phyloP scores from a whole-genome alignment of 2,888 invertebrate species.

The Mongoloraphidia duomilia region DNA sequence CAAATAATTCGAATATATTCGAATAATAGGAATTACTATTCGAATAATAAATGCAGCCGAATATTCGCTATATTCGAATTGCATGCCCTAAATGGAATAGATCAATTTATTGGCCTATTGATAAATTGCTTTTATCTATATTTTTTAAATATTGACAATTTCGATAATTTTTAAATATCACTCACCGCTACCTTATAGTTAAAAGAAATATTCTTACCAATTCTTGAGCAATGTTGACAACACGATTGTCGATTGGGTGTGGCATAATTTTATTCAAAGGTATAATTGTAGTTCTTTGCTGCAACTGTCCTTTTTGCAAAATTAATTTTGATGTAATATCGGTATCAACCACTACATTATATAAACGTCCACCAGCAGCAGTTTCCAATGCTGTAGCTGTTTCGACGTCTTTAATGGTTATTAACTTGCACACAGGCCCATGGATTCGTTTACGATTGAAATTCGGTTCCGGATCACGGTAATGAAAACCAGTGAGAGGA shows the following conservation, averaged over 20 bases:
- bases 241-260: slow-evolving; percentile 40
- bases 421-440: slow-evolving; percentile 68
- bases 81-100: too few species aligned
- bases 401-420: slow-evolving; percentile 53
- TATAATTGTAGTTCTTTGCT: slow-evolving; percentile 70
- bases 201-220: slow-evolving; percentile 34
- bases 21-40: too few species aligned
- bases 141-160: too few species aligned
- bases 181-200: too few species aligned
- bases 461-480: slow-evolving; percentile 60
- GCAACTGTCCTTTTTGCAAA: slow-evolving; percentile 66
- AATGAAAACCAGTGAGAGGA: slow-evolving; percentile 51
- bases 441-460: slow-evolving; percentile 52
- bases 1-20: too few species aligned
- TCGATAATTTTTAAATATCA: too few species aligned
- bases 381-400: slow-evolving; percentile 71
- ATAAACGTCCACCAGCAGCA: slow-evolving; percentile 71
- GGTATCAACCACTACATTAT: slow-evolving; percentile 80
- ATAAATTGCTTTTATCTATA: too few species aligned
- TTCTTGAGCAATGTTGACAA: slow-evolving; percentile 50
- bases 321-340: slow-evolving; percentile 74
- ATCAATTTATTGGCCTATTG: too few species aligned
- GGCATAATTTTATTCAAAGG: slow-evolving; percentile 79
- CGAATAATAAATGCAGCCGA: too few species aligned
- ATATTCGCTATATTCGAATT: too few species aligned